These are phyloP conservation scores for Sesia apiformis DNA, from an alignment of 2,888 invertebrate genomes.

Conservation along the genomic window DNA sequence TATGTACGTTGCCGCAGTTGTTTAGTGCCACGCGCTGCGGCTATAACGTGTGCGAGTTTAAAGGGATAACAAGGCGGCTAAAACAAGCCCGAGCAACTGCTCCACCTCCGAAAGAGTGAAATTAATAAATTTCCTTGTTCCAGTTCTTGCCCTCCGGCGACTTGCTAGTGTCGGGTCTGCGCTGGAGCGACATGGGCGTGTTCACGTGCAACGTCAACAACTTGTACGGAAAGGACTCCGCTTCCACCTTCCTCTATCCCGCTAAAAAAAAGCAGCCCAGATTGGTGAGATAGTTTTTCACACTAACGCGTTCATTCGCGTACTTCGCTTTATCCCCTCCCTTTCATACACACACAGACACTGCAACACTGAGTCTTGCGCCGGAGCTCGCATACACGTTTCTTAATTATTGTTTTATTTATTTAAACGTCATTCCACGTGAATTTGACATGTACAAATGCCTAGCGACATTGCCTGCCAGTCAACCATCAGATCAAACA, in stretches of 20 bases:
- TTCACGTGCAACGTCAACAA: slow-evolving; percentile 85
- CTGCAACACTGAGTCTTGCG: no score
- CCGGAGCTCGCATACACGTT: no score
- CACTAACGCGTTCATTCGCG: slow-evolving; percentile 20
- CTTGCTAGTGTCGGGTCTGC: slow-evolving; percentile 79
- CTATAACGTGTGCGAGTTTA: background rate
- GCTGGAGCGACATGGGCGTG: slow-evolving; percentile 88
- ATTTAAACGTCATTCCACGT: no score
- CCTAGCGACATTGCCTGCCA: no score
- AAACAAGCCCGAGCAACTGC: background rate
- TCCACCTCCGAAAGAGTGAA: background rate
- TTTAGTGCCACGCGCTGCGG: no score
- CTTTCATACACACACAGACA: no score
- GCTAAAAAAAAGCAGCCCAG: slow-evolving; percentile 22
- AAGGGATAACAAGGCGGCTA: background rate
- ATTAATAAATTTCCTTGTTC: background rate
- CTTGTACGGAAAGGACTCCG: slow-evolving; percentile 75
- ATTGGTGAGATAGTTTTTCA: slow-evolving; percentile 20
- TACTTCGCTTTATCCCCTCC: no score
- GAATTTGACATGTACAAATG: no score
- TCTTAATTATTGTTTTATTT: no score
- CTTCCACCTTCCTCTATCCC: slow-evolving; percentile 84
- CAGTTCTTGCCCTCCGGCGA: slow-evolving; percentile 83
- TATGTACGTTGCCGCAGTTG: no score
- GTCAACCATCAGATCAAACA: no score